phyloP scores from a whole-genome alignment of 2,113 vertebrate species.

The Montifringilla adamsi region DNA sequence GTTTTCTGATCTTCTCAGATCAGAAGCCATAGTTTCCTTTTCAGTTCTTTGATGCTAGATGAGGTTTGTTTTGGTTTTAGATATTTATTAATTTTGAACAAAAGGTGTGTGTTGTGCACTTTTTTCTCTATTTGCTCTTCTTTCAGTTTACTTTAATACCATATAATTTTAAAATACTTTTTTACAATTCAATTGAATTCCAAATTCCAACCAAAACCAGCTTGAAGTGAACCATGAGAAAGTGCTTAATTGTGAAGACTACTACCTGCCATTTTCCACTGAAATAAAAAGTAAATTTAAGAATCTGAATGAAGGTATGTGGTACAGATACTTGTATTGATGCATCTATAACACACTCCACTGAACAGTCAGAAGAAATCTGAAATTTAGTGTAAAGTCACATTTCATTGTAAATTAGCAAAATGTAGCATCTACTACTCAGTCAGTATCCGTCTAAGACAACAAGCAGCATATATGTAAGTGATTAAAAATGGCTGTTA shows the following conservation, averaged over 20 bases:
- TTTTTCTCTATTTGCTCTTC: not conserved
- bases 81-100: not conserved
- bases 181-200: not conserved
- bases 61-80: not conserved
- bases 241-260: not conserved
- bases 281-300: slow-evolving; percentile 6
- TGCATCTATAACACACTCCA: not conserved
- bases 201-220: not conserved
- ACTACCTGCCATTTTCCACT: not conserved
- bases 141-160: not conserved
- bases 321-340: not conserved
- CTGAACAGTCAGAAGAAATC: not conserved
- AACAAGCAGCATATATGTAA: not conserved
- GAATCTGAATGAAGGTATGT: not conserved
- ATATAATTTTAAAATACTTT: not conserved
- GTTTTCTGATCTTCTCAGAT: not conserved
- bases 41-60: not conserved
- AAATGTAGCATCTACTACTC: not conserved
- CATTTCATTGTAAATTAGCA: not conserved
- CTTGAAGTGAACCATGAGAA: not conserved
- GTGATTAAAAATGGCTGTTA: not conserved
- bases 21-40: not conserved
- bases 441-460: not conserved
- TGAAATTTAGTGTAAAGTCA: not conserved
- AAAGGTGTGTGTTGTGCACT: not conserved